Evolutionary conservation across 2,797 vertebrate species (phyloP).

Genomic region (Philypnodon macrostomus): DNA sequence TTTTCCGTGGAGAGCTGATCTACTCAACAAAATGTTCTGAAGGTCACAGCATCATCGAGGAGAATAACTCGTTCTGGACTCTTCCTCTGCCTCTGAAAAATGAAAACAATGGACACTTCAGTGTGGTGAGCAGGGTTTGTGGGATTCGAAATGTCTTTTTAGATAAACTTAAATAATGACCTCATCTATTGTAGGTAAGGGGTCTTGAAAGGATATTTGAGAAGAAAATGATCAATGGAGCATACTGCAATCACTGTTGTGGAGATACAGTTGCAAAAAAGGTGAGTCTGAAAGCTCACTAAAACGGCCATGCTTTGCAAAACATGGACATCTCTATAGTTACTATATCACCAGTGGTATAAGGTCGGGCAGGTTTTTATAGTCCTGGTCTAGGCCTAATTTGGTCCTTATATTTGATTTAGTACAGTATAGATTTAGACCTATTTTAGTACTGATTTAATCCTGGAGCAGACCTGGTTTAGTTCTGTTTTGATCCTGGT

Average conservation of each 20-base stretch:
- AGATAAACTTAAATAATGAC: not conserved
- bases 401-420: no score
- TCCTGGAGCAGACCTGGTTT: no score
- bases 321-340: no score
- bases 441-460: no score
- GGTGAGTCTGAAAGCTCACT: slow-evolving; percentile 45
- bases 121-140: slow-evolving; percentile 38
- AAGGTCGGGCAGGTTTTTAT: no score
- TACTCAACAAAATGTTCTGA: slow-evolving; percentile 33
- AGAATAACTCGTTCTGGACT: slow-evolving; percentile 30
- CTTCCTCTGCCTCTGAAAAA: slow-evolving; percentile 34
- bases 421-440: no score
- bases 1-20: slow-evolving; percentile 40
- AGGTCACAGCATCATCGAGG: slow-evolving; percentile 6
- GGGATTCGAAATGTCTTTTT: not conserved
- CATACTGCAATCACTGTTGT: slow-evolving; percentile 50
- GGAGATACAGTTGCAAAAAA: slow-evolving; percentile 36
- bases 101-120: not conserved
- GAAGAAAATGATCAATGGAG: slow-evolving; percentile 24
- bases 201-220: slow-evolving; percentile 29
- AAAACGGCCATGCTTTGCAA: no score
- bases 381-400: no score
- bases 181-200: slow-evolving; percentile 22
- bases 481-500: no score
- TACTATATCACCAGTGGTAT: no score